Evolutionary conservation across 37 sponge, comb jelly and placozoan genomes (phyloP), one percentile per base, ranked within the genome.

Genomic region (Mnemiopsis leidyi): DNA sequence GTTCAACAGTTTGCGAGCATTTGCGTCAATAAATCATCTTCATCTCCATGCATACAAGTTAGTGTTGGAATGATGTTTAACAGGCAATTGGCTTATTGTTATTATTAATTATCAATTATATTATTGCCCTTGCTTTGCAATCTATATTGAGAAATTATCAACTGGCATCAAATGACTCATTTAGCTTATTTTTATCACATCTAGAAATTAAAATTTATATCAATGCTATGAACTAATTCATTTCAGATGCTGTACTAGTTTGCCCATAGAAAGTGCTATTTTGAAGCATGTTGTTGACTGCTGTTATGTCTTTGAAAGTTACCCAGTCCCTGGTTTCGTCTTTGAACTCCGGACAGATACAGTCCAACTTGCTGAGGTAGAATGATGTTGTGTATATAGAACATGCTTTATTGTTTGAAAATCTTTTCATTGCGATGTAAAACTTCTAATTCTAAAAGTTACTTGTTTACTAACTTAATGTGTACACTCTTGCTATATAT

Each of bases 11-110:
- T 79, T 79, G 32, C 36, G 82, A 13, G 33, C 82, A 29, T 79
- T 34, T 79, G 82, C 82, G 20, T 34, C 36, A 2, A 33, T 79
- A 7, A 79, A 79, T 35, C 82, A 79, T 35, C 82, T 79, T 33
- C 82, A 79, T 35, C 82, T 79, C 82, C 82, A 79, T 35, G 82
- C 82, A 23, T 79, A 79, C 37, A 32, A 79, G 82, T 79, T 3
- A 30, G 82, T 79, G 35, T 7, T 24, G 7, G 76, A 73, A 26
- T 24, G 24, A 7, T 73, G 23, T n/a, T n/a, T 21, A 18, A 21
- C 68, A 61, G 18, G 68, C 68, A 21, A 61, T n/a, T n/a, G n/a
- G n/a, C n/a, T n/a, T n/a, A n/a, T n/a, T n/a, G n/a, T n/a, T n/a
- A n/a, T n/a, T n/a, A n/a, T n/a, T n/a, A n/a, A n/a, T n/a, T n/a